These are phyloP conservation scores for Atta cephalotes DNA, from an alignment of 1,140 invertebrate genomes.

Conservation along the genomic window DNA sequence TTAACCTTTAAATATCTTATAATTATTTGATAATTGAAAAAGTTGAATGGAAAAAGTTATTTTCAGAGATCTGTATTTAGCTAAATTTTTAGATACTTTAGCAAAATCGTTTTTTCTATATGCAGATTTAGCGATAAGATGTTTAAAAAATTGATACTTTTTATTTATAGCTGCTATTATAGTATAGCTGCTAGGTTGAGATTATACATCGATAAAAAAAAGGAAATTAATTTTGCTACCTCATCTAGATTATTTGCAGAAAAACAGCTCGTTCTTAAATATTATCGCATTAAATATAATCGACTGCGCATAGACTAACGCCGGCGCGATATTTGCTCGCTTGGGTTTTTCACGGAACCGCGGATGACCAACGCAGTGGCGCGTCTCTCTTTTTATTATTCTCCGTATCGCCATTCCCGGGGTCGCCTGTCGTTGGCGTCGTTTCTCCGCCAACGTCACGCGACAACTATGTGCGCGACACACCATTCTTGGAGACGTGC, in stretches of 20 bases:
- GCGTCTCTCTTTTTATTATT: conserved; percentile 55
- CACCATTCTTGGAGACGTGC: conserved; percentile 61
- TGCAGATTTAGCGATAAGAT: background rate
- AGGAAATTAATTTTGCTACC: background rate
- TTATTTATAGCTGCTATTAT: background rate
- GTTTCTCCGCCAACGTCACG: conserved; percentile 67
- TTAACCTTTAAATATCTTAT: no score
- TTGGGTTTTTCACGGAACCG: conserved; percentile 57
- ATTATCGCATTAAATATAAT: background rate
- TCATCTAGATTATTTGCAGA: background rate
- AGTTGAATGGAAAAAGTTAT: no score
- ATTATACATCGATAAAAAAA: background rate
- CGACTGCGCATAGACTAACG: conserved; percentile 11
- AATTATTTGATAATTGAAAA: no score
- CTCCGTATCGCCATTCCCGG: conserved; percentile 42
- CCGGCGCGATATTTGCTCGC: conserved; percentile 17
- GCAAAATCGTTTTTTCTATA: no score
- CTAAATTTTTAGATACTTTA: no score
- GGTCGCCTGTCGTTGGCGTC: conserved; percentile 44
- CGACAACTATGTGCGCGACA: conserved; percentile 70
- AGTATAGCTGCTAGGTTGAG: background rate
- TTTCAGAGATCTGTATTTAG: no score
- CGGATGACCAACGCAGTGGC: conserved; percentile 37
- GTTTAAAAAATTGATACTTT: background rate
- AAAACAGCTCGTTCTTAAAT: background rate